Conservation (phyloP, 2,888 invertebrate species). For the Volucella bombylans region DNA sequence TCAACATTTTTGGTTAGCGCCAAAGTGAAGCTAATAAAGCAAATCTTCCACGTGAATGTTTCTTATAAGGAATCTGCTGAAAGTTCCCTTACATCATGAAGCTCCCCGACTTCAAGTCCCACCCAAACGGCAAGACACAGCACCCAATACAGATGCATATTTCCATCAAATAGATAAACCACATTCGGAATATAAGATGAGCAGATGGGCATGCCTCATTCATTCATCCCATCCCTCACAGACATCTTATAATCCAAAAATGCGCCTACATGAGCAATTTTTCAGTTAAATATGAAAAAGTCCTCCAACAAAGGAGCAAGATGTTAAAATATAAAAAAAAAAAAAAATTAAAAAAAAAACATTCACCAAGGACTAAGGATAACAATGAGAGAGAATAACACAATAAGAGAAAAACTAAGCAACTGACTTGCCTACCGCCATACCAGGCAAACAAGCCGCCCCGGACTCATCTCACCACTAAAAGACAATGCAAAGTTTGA, state of each 20-base stretch:
- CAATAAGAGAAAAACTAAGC: slow-evolving; percentile 42
- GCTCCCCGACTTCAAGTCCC: neutral
- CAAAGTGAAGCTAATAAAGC: slow-evolving; percentile 9
- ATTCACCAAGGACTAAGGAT: slow-evolving; percentile 59
- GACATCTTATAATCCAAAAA: slow-evolving; percentile 62
- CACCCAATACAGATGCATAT: slow-evolving; percentile 48
- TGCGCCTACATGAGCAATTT: slow-evolving; percentile 62
- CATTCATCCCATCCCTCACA: slow-evolving; percentile 24
- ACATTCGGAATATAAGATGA: slow-evolving; percentile 65
- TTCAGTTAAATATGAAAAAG: slow-evolving; percentile 3
- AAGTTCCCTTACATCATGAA: neutral
- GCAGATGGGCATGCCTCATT: slow-evolving; percentile 3
- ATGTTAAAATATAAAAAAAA: slow-evolving; percentile 33
- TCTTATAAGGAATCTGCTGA: neutral
- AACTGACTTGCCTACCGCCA: neutral
- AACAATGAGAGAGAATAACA: slow-evolving; percentile 37
- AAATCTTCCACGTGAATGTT: neutral
- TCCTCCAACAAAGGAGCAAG: slow-evolving; percentile 57
- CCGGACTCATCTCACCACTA: slow-evolving; percentile 25
- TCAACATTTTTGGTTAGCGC: neutral
- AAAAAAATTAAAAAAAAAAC: slow-evolving; percentile 8
- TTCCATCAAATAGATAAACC: slow-evolving; percentile 65
- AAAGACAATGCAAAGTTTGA: slow-evolving; percentile 73
- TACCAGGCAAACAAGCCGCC: slow-evolving; percentile 12
- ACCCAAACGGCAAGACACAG: slow-evolving; percentile 11